Evolutionary conservation across 2,888 invertebrate genomes (phyloP), one percentile per base, ranked within the genome.

Genomic region (Lucinisca nassula): DNA sequence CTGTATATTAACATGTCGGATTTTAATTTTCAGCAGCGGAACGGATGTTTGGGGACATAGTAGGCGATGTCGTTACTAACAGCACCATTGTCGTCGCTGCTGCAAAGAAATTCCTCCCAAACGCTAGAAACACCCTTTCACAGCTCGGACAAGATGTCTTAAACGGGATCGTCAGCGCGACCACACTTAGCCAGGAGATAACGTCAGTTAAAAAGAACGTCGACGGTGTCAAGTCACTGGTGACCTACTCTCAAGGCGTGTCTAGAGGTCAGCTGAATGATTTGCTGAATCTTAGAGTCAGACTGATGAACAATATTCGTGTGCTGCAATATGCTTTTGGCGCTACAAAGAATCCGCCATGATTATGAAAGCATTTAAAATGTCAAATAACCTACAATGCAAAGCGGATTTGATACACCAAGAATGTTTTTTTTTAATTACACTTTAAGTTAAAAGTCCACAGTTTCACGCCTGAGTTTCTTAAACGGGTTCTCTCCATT

Each of bases 311-410:
- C 75, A 45, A 81, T 73, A 79, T 90, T 8, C 70, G 81, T 37
- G 73, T 79, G 0, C 8, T 90, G 70, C 80, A 87, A 51, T 90
- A 85, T 40, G 90, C 87, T 0, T 90, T 90, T 45, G 90, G 90
- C 3, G 49, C 49, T 3, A 38, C 40, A 2, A 40, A 24, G 4
- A 74, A n/a, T 8, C 40, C 49, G 6, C 74, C 74, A 30, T 74
- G 30, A 45, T 74, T 4, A 67, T 24, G 6, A 14, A 40, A 40
- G n/a, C n/a, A n/a, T n/a, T n/a, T n/a, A n/a, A n/a, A n/a, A n/a
- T n/a, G n/a, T n/a, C n/a, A n/a, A n/a, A n/a, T n/a, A n/a, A n/a
- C n/a, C n/a, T n/a, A n/a, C n/a, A n/a, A n/a, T n/a, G n/a, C n/a
- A n/a, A n/a, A n/a, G n/a, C n/a, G n/a, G n/a, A n/a, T n/a, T n/a